Evolutionary conservation across 2,888 invertebrate genomes (phyloP).

Genomic region (Calameuta pallipes): DNA sequence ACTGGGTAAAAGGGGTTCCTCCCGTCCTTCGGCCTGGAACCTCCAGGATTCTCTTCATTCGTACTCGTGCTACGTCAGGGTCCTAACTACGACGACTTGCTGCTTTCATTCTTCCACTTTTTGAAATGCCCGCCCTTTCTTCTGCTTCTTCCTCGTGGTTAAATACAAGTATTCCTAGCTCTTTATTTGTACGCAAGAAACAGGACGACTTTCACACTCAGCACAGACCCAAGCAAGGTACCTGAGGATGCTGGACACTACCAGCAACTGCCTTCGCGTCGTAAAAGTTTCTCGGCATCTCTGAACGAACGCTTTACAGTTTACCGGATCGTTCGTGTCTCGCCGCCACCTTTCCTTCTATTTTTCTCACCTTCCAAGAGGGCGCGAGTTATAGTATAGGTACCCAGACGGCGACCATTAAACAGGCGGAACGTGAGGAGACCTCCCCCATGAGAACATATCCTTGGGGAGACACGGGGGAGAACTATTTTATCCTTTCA

Average conservation of each 20-base stretch:
- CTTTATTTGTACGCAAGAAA: background rate
- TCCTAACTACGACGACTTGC: background rate
- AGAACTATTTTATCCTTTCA: background rate
- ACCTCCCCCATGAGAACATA: background rate
- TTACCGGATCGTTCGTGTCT: background rate
- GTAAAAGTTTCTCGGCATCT: background rate
- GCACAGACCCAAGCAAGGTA: background rate
- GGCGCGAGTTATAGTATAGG: background rate
- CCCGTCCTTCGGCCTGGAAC: background rate
- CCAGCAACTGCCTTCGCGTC: background rate
- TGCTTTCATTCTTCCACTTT: background rate
- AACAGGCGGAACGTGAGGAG: background rate
- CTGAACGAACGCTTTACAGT: background rate
- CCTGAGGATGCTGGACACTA: background rate
- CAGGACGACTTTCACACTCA: background rate
- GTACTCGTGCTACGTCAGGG: background rate
- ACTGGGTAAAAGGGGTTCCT: conserved; percentile 32
- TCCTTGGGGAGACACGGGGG: background rate
- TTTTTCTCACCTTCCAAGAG: conserved; percentile 2
- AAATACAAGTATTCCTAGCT: background rate
- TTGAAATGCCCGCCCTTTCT: background rate
- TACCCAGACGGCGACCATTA: background rate
- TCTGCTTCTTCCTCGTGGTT: background rate
- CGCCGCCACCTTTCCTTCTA: background rate
- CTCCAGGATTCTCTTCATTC: conserved; percentile 3